Base-by-base conservation (phyloP, 1,140 invertebrate species). In the Drosophila albomicans region DNA sequence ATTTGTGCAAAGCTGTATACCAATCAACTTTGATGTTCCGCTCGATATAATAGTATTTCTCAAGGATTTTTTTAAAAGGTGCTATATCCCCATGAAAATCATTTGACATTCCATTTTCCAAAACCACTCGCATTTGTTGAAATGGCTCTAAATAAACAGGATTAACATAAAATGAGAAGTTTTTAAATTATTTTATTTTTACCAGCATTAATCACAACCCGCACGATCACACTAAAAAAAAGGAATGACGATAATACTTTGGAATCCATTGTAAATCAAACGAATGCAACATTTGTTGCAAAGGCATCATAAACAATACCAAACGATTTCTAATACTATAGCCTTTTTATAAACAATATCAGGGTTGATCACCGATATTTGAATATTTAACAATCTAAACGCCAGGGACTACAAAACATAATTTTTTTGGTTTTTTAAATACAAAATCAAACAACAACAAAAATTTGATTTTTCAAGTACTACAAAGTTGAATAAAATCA, bases 11-110 rank as follows among this genome's bases (percentile, higher is more conserved):
- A 4, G 64, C 75, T 20, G 1, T 20, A 35, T 43, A 69, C 75
- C 71, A 78, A 15, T 28, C 52, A 1, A 66, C 0, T 1, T 0
- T 0, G 5, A 20, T 25, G 0, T 30, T 11, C 4, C 1, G 25
- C 13, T 73, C 69, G n/a, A 77, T 67, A 45, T 67, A 74, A 16
- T 58, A 77, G 49, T 67, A 77, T 32, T 67, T 77, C 1, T 6
- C 16, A 0, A 20, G 43, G 1, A 43, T 35, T 28, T 45, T 67
- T 6, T 15, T 5, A 25, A 62, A 77, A 0, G n/a, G 15, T 1
- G 25, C 1, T 7, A 2, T 30, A 3, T 49, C 4, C 0, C 32
- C 61, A 13, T 64, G 1, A n/a, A 70, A 70, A 10, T 48, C 41
- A 1, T 13, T 15, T 8, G 38, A 3, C n/a, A 70, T 35, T 46